Evolutionary conservation across 2,797 vertebrate genomes (phyloP), one percentile per base, ranked within the genome.

Genomic region (Selene dorsalis): DNA sequence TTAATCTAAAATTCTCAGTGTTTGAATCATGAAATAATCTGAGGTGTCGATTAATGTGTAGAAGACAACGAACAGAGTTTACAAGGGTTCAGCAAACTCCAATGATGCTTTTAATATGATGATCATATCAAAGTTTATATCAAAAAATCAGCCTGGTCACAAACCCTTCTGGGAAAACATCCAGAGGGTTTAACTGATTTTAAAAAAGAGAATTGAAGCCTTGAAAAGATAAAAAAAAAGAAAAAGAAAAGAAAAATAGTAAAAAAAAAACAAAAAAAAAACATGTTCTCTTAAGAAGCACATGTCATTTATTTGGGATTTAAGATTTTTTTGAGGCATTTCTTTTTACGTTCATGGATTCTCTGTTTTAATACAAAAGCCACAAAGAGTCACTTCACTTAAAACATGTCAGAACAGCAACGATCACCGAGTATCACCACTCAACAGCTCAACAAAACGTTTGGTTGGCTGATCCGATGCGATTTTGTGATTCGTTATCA

Each of bases 331-430:
- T 87, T 91, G 85, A 75, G 65, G 74, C 69, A 69, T 90, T 86
- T 86, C 43, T 60, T 81, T 80, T 73, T 69, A 69, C 43, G 90
- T 53, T 80, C 88, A 84, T 56, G 17, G 64, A 73, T 73, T 87
- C 71, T 77, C 30, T 79, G 59, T 90, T 91, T 4, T 82, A 77
- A 86, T 79, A 87, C 86, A 85, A 87, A 91, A 89, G 67, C 75
- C 75, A 84, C 67, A 86, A 62, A 58, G 56, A 77, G 32, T 35
- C 32, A 81, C 75, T 63, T 79, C 57, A 81, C 59, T 80, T 75
- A 77, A 88, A 84, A 87, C 68, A 75, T 45, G 17, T 61, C 22
- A 67, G 73, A 77, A 83, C 41, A 80, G 68, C 66, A 83, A 73
- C 62, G 45, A 55, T 71, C 41, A 70, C 83, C 80, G 64, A 76